Base-by-base conservation (phyloP, 2,113 vertebrate genomes). In the Seriola aureovittata region DNA sequence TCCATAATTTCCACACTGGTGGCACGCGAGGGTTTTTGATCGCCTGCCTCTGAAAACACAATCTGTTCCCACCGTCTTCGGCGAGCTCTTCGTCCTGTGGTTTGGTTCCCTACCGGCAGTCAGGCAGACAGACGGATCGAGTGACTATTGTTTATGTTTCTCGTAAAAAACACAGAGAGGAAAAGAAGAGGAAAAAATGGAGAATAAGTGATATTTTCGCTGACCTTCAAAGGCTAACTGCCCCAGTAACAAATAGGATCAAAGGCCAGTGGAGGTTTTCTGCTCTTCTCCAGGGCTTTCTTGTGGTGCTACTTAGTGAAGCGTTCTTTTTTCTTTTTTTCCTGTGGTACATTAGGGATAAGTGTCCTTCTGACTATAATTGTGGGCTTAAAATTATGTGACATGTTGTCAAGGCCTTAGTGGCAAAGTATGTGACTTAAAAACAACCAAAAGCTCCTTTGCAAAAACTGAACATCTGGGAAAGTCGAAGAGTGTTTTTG, bases 21-120 rank as follows among this genome's bases (percentile, higher is more conserved):
- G 94, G 91, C 95, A 96, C 95, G 93, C 93, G 79, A 94, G 85
- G 92, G 80, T 91, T 93, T 94, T 93, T 94, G 93, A 96, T 95
- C 83, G 92, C 72, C 86, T 93, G 94, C 93, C 95, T 94, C 91
- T 78, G 86, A 94, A 95, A 95, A 95, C 89, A 93, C 90, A 85
- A 88, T 89, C 88, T 82, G 87, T 93, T 94, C 91, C 91, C 93
- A 89, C 73, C 71, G 81, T 90, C 85, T 85, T 88, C 76, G 10
- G 75, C 83, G 14, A 82, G 71, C 73, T 34, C 80, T 84, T 60
- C 44, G 75, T 83, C 84, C 86, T 88, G 92, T 67, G 90, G 92
- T 90, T 84, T 81, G 84, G 73, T 85, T 90, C 89, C 84, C 87
- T 75, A 89, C 82, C 77, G 79, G 85, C 85, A 82, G 84, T 87